Base-by-base conservation (phyloP, 2,113 vertebrate genomes). In the Gallinago media region DNA sequence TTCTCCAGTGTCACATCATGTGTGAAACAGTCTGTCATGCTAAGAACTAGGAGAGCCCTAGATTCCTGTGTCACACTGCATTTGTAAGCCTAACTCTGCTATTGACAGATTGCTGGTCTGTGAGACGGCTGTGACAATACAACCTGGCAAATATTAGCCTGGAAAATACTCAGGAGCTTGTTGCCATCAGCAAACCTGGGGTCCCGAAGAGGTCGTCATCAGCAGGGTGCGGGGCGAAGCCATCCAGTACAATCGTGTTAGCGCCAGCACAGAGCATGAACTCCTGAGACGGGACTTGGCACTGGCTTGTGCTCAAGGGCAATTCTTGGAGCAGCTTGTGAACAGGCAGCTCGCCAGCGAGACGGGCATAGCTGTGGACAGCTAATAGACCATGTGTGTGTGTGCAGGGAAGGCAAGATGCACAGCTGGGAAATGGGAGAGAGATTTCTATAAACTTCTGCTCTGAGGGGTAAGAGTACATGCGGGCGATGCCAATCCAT, bases 391-490 rank as follows among this genome's bases (percentile, higher is more conserved):
- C 15, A 1, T 77, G 89, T 77, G 89, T 97, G 91, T 84, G 91
- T 52, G 71, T 1, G 26, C 68, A 23, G 88, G 88, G 85, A 42
- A 88, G 94, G 96, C 97, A 81, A 77, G 56, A 80, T 94, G 88
- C 97, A 88, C 97, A 89, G 94, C 92, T 97, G 93, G 95, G 95
- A 91, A 96, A 97, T 12, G 62, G 32, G 50, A 83, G 55, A 36
- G 92, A 82, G 96, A 83, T 90, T 93, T 88, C 95, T 88, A 32
- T 77, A 86, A 96, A 96, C 78, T 95, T 67, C 36, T 96, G 83
- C 92, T 96, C 93, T 44, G 81, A 92, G 75, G 93, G 88, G 59
- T 67, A 72, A 88, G 72, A 86, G 86, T 16, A 85, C 38, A 46
- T 75, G 92, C 85, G 93, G 86, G 91, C 65, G 1, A 86, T 84